phyloP scores from a whole-genome alignment of 1,140 invertebrate genomes.

The Trichomalopsis sarcophagae region DNA sequence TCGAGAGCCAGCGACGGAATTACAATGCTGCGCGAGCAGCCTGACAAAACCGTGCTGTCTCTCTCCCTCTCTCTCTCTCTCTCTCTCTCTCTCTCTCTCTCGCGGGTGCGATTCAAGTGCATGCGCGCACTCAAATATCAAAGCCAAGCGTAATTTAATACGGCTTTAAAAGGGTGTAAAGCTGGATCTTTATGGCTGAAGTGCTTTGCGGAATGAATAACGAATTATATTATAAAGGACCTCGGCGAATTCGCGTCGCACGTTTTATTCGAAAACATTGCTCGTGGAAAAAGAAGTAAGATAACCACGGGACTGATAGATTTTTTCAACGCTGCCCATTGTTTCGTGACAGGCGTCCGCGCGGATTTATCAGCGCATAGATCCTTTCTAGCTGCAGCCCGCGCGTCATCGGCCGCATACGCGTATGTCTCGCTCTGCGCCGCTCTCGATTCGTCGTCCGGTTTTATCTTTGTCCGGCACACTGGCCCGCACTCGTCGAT shows the following conservation, averaged over 20 bases:
- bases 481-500: background rate
- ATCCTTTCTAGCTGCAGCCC: background rate
- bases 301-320: background rate
- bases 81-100: background rate
- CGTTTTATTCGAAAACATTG: too few species aligned
- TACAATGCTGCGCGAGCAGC: background rate
- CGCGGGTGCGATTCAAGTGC: background rate
- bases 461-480: conserved; percentile 27
- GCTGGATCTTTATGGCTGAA: background rate
- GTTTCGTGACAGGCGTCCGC: conserved; percentile 15
- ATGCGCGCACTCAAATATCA: background rate
- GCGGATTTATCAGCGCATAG: background rate
- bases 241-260: too few species aligned
- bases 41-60: background rate
- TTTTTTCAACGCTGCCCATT: background rate
- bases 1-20: background rate
- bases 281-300: background rate
- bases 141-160: background rate
- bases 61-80: background rate
- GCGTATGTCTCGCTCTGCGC: background rate
- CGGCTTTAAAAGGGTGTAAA: background rate
- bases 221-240: background rate
- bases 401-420: too few species aligned
- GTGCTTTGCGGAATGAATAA: background rate
- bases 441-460: background rate